phyloP scores from a whole-genome alignment of 2,113 vertebrate genomes.

The human region GRCh38 chrX:68421001-68421500 shows the following conservation, averaged over 20 bases:
- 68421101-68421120: conserved; percentile 31
- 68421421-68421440: neutral
- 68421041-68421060: neutral
- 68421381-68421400: neutral
- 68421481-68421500: neutral
- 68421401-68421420: neutral
- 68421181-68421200: neutral
- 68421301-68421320: neutral
- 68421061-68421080: neutral
- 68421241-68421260: neutral
- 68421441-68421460: neutral
- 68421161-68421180: conserved; percentile 14
- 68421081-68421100: conserved; percentile 26
- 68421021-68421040: conserved; percentile 39
- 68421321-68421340: neutral
- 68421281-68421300: neutral
- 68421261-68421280: neutral
- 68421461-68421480: neutral
- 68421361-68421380: neutral
- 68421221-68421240: neutral
- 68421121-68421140: conserved; percentile 53
- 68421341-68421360: neutral
- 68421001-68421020: neutral
- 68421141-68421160: conserved; percentile 54
- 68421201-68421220: neutral